phyloP scores from a whole-genome alignment of 2,113 vertebrate genomes.

The Cynopterus brachyotis region DNA sequence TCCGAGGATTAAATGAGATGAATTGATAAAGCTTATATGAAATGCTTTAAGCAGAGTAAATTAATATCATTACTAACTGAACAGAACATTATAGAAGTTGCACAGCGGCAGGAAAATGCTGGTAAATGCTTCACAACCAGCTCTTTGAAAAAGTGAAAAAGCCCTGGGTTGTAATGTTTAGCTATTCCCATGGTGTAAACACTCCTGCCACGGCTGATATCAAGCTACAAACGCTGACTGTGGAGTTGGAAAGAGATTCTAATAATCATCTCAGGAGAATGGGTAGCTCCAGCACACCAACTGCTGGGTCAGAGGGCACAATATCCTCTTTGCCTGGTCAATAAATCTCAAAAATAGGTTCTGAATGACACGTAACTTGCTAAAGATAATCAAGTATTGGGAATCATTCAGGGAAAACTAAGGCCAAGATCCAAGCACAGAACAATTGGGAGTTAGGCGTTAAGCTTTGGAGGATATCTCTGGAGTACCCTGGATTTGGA shows the following conservation, averaged over 20 bases:
- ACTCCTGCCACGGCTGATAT: not conserved
- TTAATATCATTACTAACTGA: not conserved
- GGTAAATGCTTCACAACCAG: not conserved
- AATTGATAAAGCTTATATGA: not conserved
- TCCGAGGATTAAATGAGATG: not conserved
- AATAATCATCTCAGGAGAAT: no score
- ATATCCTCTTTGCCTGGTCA: not conserved
- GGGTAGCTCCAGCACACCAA: not conserved
- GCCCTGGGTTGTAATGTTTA: not conserved
- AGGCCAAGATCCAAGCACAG: not conserved
- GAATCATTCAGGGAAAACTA: not conserved
- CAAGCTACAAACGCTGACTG: accelerated
- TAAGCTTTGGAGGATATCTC: not conserved
- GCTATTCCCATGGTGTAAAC: not conserved
- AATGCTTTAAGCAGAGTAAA: not conserved
- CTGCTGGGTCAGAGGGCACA: not conserved
- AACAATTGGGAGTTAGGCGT: not conserved
- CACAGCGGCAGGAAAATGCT: not conserved
- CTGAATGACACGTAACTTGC: not conserved
- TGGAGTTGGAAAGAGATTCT: not conserved
- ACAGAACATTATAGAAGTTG: accelerated
- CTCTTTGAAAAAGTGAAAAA: not conserved
- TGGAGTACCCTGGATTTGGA: not conserved
- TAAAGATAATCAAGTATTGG: not conserved
- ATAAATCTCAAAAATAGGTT: not conserved